Percentiles rank a stretch among this genome's conserved stretches.
Conservation (phyloP, 2,797 vertebrate genomes). For the Podarcis siculus region DNA sequence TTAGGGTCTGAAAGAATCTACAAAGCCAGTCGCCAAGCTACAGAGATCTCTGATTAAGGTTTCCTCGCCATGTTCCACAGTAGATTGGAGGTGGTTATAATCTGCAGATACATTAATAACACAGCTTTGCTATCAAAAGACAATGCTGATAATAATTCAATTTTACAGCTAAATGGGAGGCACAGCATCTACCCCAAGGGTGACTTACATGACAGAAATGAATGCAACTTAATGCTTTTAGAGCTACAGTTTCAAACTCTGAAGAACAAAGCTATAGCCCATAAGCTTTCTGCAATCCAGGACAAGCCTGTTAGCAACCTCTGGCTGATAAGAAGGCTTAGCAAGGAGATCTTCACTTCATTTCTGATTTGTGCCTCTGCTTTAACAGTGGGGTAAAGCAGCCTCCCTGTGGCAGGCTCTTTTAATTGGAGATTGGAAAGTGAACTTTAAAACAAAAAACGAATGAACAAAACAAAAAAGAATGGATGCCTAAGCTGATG, state of each 20-base stretch:
- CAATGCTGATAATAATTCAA: conserved; percentile 71
- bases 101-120: conserved; percentile 66
- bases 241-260: not conserved
- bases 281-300: conserved; percentile 18
- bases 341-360: conserved; percentile 7
- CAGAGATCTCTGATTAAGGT: conserved; percentile 57
- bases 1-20: conserved; percentile 53
- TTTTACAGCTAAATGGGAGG: conserved; percentile 56
- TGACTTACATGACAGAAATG: not conserved
- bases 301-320: conserved; percentile 7
- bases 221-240: not conserved
- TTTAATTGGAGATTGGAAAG: not conserved
- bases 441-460: not conserved
- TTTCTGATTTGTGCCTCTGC: not conserved
- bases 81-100: conserved; percentile 60
- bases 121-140: conserved; percentile 65
- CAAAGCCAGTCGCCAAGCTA: conserved; percentile 53
- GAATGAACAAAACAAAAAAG: not conserved
- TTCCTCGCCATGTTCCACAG: conserved; percentile 44
- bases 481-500: not conserved
- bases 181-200: not conserved
- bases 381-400: not conserved
- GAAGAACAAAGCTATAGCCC: conserved; percentile 19
- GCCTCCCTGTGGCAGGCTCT: not conserved
- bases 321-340: conserved; percentile 23